phyloP scores from a whole-genome alignment of 2,888 invertebrate genomes.

The Leucophenga montana region DNA sequence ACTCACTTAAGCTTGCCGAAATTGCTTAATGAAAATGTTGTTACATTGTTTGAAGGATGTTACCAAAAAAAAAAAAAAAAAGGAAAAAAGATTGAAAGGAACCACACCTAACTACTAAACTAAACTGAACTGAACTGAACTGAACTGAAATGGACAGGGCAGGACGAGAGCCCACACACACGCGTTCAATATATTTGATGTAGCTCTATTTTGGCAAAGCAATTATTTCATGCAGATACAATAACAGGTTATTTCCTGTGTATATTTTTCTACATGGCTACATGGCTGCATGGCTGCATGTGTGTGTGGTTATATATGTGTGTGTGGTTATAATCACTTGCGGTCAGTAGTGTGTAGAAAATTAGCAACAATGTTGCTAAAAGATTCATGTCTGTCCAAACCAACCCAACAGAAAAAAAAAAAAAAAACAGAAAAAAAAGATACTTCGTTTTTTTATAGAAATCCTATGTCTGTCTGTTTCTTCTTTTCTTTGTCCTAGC shows the following conservation, averaged over 20 bases:
- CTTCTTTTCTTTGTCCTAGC: constrained; percentile 31
- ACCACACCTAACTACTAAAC: no score
- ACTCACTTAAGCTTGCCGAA: background rate
- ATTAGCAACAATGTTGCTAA: constrained; percentile 56
- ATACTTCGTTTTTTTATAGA: no score
- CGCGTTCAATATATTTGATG: no score
- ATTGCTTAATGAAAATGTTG: constrained; percentile 55
- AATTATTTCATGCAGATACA: background rate
- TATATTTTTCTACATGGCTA: no score
- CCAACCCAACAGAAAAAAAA: no score
- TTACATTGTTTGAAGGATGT: no score
- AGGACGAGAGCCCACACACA: constrained; percentile 15
- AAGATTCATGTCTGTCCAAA: constrained; percentile 18
- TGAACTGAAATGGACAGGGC: no score
- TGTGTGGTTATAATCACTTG: constrained; percentile 53
- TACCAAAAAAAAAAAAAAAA: no score
- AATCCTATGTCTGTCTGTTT: constrained; percentile 2
- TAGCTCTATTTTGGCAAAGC: constrained; percentile 9
- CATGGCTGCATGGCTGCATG: no score
- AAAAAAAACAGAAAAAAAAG: no score
- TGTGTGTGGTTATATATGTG: background rate
- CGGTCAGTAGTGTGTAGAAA: constrained; percentile 53
- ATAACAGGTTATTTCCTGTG: constrained; percentile 25
- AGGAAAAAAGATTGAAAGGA: no score
- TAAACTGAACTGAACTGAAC: no score